A percentile compares a stretch with the other conserved stretches of the same genome.
Conservation (phyloP, 2,888 invertebrate species). For the Pediacus dermestoides region DNA sequence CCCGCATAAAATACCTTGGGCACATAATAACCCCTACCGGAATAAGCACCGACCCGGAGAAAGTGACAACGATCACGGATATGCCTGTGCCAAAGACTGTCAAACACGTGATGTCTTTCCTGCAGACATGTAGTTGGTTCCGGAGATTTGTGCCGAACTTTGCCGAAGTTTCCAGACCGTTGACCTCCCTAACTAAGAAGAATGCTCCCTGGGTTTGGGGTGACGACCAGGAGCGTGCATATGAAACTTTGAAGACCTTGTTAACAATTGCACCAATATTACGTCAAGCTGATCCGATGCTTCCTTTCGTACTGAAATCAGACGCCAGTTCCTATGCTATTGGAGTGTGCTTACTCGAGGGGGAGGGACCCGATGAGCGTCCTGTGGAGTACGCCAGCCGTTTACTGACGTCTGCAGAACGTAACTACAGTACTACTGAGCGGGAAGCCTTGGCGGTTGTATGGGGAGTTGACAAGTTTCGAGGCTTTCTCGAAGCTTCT, state of each 20-base stretch:
- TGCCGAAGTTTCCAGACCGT: conserved; percentile 18
- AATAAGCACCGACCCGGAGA: too few relatives aligned
- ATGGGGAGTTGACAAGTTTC: conserved; percentile 42
- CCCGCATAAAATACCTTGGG: too few relatives aligned
- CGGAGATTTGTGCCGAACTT: conserved; percentile 20
- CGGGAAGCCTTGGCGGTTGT: conserved; percentile 26
- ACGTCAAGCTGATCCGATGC: conserved; percentile 19
- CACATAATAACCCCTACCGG: too few relatives aligned
- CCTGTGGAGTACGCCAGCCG: conserved; percentile 29
- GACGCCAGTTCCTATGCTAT: conserved; percentile 30
- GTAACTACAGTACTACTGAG: conserved; percentile 24
- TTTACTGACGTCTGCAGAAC: conserved; percentile 20
- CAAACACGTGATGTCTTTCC: too few relatives aligned
- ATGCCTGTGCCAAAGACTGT: too few relatives aligned
- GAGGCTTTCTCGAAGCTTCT: conserved; percentile 43
- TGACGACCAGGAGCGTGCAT: conserved; percentile 17
- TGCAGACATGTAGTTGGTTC: too few relatives aligned
- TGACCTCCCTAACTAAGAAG: conserved; percentile 19
- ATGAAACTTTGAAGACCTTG: conserved; percentile 16
- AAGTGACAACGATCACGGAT: too few relatives aligned
- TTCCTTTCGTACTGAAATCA: conserved; percentile 26
- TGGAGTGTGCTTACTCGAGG: conserved; percentile 24
- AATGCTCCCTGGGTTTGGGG: conserved; percentile 16
- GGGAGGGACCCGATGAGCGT: conserved; percentile 19
- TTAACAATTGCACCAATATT: conserved; percentile 26